A percentile compares a stretch with the other conserved stretches of the same genome.
phyloP scores from a whole-genome alignment of 2,113 vertebrate genomes.

The Lampris megalopsis region DNA sequence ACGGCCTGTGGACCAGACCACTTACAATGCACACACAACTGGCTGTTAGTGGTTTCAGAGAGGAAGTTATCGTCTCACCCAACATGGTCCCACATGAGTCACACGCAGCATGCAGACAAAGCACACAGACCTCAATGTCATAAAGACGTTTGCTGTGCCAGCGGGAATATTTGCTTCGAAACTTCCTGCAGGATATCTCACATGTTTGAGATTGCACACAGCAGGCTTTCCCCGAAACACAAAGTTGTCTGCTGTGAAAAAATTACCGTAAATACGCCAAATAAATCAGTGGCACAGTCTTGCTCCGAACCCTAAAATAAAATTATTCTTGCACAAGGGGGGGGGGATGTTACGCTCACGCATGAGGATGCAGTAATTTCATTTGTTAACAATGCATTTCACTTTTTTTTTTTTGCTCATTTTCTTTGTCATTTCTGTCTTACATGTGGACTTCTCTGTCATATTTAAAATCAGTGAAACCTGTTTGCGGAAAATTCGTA shows the following conservation, averaged over 20 bases:
- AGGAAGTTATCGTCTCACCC: constrained; percentile 71
- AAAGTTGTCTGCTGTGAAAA: too few species aligned
- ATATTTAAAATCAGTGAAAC: too few species aligned
- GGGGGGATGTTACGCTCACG: too few species aligned
- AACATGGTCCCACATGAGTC: constrained; percentile 65
- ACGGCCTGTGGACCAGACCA: constrained; percentile 70
- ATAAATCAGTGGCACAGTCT: not conserved
- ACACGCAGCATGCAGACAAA: constrained; percentile 56
- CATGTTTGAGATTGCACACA: not conserved
- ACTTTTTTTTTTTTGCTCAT: too few species aligned
- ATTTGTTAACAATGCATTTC: too few species aligned
- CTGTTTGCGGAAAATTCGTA: too few species aligned
- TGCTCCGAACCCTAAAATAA: not conserved
- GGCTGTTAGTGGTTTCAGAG: constrained; percentile 75
- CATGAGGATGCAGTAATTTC: too few species aligned
- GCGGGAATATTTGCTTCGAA: not conserved
- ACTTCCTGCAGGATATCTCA: not conserved
- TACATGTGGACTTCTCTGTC: too few species aligned
- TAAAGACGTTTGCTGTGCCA: constrained; percentile 30
- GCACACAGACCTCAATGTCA: constrained; percentile 57
- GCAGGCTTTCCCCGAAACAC: not conserved
- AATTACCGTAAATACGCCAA: too few species aligned
- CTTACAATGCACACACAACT: constrained; percentile 69
- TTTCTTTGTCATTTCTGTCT: too few species aligned
- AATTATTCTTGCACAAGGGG: too few species aligned